Evolutionary conservation across 1,140 invertebrate genomes (phyloP).

Genomic region (Acromyrmex echinatior): DNA sequence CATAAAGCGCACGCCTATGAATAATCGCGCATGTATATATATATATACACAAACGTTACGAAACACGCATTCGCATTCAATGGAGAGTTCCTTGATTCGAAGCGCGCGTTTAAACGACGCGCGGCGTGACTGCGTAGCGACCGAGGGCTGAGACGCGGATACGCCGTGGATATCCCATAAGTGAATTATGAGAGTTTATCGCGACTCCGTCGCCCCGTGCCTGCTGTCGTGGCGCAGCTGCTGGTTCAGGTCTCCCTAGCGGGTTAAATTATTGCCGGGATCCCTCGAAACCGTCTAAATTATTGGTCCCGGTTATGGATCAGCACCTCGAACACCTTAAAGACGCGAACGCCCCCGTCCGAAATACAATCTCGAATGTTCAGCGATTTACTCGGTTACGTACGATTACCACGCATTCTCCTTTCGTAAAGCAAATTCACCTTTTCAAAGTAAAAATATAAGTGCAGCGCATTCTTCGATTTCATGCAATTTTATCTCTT

Average conservation of each 20-base stretch:
- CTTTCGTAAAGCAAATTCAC: neutral
- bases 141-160: slow-evolving; percentile 55
- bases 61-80: slow-evolving; percentile 71
- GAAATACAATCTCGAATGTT: slow-evolving; percentile 15
- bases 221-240: slow-evolving; percentile 69
- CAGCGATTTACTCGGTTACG: slow-evolving; percentile 23
- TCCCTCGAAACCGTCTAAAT: slow-evolving; percentile 66
- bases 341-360: slow-evolving; percentile 11
- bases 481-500: neutral
- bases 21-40: slow-evolving; percentile 60
- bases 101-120: slow-evolving; percentile 52
- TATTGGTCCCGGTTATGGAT: slow-evolving; percentile 65
- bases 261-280: slow-evolving; percentile 71
- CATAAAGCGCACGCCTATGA: slow-evolving; percentile 50
- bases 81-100: slow-evolving; percentile 61
- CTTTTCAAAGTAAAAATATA: neutral
- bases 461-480: neutral
- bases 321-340: slow-evolving; percentile 43
- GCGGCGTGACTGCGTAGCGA: slow-evolving; percentile 23
- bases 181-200: slow-evolving; percentile 79
- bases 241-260: slow-evolving; percentile 62
- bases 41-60: slow-evolving; percentile 63
- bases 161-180: slow-evolving; percentile 69
- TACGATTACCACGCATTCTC: slow-evolving; percentile 5
- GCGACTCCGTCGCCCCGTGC: slow-evolving; percentile 72